Evolutionary conservation across 2,888 invertebrate species (phyloP).

Genomic region (Conistra vaccinii): DNA sequence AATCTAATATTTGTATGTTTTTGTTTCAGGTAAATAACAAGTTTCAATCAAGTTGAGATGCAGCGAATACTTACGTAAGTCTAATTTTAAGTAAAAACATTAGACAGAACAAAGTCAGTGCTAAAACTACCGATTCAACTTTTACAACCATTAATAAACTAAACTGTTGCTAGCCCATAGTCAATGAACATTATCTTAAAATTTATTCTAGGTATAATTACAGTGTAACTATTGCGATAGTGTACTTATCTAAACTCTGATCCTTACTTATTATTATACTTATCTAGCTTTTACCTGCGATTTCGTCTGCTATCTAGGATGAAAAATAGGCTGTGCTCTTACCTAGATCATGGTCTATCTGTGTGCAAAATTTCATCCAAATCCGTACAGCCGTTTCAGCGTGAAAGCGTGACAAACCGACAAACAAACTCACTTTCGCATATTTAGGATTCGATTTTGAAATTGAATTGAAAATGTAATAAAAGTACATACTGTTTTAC

Average conservation of each 20-base stretch:
- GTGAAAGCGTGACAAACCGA: too few relatives aligned
- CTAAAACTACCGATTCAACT: neutral
- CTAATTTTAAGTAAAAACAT: neutral
- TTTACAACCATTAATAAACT: neutral
- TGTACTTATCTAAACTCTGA: neutral
- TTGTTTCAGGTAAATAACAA: conserved; percentile 48
- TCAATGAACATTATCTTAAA: too few relatives aligned
- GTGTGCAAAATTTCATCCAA: too few relatives aligned
- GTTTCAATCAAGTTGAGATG: neutral
- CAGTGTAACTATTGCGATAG: neutral
- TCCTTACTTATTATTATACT: too few relatives aligned
- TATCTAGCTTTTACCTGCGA: too few relatives aligned
- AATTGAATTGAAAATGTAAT: neutral
- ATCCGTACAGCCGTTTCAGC: too few relatives aligned
- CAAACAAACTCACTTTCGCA: too few relatives aligned
- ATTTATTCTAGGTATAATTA: too few relatives aligned
- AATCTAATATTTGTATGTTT: neutral
- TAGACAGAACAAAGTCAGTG: neutral
- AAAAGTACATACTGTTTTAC: neutral
- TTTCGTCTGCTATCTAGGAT: too few relatives aligned
- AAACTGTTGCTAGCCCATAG: neutral
- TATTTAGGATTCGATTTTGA: neutral
- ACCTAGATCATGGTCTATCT: too few relatives aligned
- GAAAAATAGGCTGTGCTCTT: too few relatives aligned
- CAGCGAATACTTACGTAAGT: neutral